Base-by-base conservation (phyloP, 2,797 vertebrate species). In the Dromococcyx pavoninus region DNA sequence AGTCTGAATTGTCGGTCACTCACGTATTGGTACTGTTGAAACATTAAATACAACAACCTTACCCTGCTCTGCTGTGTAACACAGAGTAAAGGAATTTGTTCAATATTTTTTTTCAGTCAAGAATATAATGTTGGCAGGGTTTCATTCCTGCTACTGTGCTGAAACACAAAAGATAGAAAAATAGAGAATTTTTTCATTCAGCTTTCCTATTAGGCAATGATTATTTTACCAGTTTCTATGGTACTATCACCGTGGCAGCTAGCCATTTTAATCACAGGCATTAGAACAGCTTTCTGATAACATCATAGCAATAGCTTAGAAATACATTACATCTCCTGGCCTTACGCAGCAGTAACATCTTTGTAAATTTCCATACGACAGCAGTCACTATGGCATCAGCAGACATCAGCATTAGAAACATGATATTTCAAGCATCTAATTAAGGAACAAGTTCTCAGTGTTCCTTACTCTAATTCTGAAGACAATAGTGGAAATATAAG, bases 141-240 rank as follows among this genome's bases (percentile, higher is more conserved):
- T 92, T 70, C 51, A 75, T 62, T 89, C 41, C 81, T 43, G 54
- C 57, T 62, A 58, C 72, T 58, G 46, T 27, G 28, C 51, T 62
- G 48, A 88, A 94, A 93, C 17, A 91, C 13, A 61, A 57, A 51
- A 86, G 37, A 71, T 1, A 75, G 58, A 69, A 94, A 95, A 94
- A 32, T 1, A 37, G 24, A 72, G 22, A 76, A 74, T 65, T 76
- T 79, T 73, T 88, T 67, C 32, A 94, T 93, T 86, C 86, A 81
- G 39, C 82, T 91, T 91, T 96, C 37, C 56, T 93, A 96, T 94
- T 66, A 93, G 65, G 64, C 88, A 85, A 71, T 71, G 56, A 95
- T 88, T 95, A 93, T 94, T 96, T 91, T 37, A 60, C 77, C 77
- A 89, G 96, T 96, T 96, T 96, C 95, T 96, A 95, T 91, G 94